Percentiles rank a stretch among this genome's conserved stretches.
These are phyloP conservation scores for Laupala kohalensis DNA, from an alignment of 1,140 invertebrate species.

Conservation along the genomic window DNA sequence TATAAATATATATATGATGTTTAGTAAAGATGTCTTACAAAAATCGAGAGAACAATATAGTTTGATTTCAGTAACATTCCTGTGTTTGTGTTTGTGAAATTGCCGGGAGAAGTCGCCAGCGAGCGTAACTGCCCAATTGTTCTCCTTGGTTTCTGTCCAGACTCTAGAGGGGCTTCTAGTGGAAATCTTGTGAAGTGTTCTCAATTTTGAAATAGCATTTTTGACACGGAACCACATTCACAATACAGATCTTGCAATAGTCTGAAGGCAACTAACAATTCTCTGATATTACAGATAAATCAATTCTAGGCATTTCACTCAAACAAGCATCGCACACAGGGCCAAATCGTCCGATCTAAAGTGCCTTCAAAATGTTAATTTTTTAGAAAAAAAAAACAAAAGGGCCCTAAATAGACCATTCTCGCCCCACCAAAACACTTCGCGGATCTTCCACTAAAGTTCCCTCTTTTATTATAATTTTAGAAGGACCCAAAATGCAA, in stretches of 20 bases:
- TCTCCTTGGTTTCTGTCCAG: background rate
- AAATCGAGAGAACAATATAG: background rate
- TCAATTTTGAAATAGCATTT: constrained; percentile 52
- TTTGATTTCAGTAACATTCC: background rate
- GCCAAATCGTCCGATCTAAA: constrained; percentile 25
- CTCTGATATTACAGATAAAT: constrained; percentile 17
- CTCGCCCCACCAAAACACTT: constrained; percentile 23
- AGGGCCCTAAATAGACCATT: constrained; percentile 25
- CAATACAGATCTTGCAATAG: constrained; percentile 21
- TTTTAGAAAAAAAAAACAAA: constrained; percentile 21
- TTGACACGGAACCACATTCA: constrained; percentile 37
- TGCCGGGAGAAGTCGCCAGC: background rate
- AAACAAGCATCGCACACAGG: constrained; percentile 18
- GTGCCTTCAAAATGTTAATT: constrained; percentile 27
- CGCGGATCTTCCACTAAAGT: constrained; percentile 14
- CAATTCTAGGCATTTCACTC: constrained; percentile 21
- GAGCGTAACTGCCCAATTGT: background rate
- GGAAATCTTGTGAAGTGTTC: constrained; percentile 26
- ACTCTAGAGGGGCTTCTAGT: constrained; percentile 3
- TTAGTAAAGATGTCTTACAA: background rate
- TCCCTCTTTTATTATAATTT: constrained; percentile 16
- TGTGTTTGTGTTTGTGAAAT: background rate
- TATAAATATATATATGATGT: background rate
- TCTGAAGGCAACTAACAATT: constrained; percentile 24
- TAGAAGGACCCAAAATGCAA: constrained; percentile 19